Conservation (phyloP, 1,140 invertebrate genomes). For the Charaxes varanes region DNA sequence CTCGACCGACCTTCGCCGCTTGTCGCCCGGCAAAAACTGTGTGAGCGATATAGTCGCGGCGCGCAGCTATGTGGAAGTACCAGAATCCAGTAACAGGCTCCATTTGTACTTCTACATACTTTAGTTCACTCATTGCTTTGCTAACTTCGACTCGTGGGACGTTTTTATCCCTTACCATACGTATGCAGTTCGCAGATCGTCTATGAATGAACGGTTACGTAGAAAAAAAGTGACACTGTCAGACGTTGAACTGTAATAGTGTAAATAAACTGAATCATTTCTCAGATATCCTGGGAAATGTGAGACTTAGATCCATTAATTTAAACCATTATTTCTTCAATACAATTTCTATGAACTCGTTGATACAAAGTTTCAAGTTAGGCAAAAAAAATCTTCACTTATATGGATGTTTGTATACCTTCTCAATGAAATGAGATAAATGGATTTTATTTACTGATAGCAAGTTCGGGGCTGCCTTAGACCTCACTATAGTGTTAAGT, state of each 20-base stretch:
- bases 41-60: slow-evolving; percentile 41
- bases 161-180: slow-evolving; percentile 27
- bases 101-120: slow-evolving; percentile 29
- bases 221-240: slow-evolving; percentile 20
- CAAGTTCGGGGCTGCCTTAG: too few species aligned
- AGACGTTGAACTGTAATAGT: slow-evolving; percentile 19
- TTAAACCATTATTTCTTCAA: too few species aligned
- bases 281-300: slow-evolving; percentile 17
- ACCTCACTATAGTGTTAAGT: too few species aligned
- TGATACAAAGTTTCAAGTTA: too few species aligned
- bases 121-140: slow-evolving; percentile 27
- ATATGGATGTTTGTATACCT: too few species aligned
- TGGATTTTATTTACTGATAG: too few species aligned
- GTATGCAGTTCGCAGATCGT: slow-evolving; percentile 21
- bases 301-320: too few species aligned
- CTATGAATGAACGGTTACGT: slow-evolving; percentile 34
- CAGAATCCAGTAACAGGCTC: slow-evolving; percentile 35
- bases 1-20: slow-evolving; percentile 59
- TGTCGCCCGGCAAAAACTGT: slow-evolving; percentile 51
- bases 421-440: slow-evolving; percentile 4
- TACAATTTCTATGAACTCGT: too few species aligned
- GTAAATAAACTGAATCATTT: slow-evolving; percentile 14
- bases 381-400: too few species aligned
- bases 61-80: slow-evolving; percentile 47
- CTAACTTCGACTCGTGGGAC: slow-evolving; percentile 10